Base-by-base conservation (phyloP, 2,888 invertebrate species). In the Aphidoletes aphidimyza region DNA sequence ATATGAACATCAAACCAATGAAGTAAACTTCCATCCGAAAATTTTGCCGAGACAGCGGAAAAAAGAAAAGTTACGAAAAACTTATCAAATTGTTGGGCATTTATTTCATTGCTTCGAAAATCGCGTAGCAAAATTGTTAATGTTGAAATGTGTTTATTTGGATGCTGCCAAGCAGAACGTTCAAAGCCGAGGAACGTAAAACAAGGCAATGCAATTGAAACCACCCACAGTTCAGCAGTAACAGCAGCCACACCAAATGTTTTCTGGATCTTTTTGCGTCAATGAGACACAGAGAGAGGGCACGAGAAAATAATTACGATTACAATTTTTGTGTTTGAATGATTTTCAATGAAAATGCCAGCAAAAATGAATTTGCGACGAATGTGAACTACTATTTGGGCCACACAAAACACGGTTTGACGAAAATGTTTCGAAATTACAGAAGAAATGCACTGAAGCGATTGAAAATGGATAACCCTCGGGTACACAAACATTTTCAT, bases 241-340 rank as follows among this genome's bases (percentile, higher is more conserved):
- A 69, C 69, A 54, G 9, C 1, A 54, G 39, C 39, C 54, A 22
- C n/a, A 3, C 6, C 3, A 22, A 54, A 54, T 22, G n/a, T n/a
- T n/a, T n/a, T n/a, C n/a, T n/a, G n/a, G n/a, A n/a, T n/a, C n/a
- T n/a, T n/a, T n/a, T n/a, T n/a, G n/a, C n/a, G n/a, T n/a, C n/a
- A n/a, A n/a, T n/a, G n/a, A n/a, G n/a, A n/a, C n/a, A n/a, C n/a
- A n/a, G n/a, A n/a, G n/a, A n/a, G 8, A 42, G 42, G 14, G 42
- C 14, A 42, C 42, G 42, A 14, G 69, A 26, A 69, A 69, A 69
- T 69, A 69, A 69, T 69, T 69, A 69, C 69, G 69, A 69, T 69
- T 69, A 69, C 69, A 69, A 69, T 69, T 69, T 69, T 69, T 69
- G 69, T 69, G 69, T 69, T 69, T 69, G 69, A 69, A 30, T 69